Percentiles rank a stretch among this genome's conserved stretches.
phyloP scores from a whole-genome alignment of 2,797 vertebrate genomes.

The Argya squamiceps region DNA sequence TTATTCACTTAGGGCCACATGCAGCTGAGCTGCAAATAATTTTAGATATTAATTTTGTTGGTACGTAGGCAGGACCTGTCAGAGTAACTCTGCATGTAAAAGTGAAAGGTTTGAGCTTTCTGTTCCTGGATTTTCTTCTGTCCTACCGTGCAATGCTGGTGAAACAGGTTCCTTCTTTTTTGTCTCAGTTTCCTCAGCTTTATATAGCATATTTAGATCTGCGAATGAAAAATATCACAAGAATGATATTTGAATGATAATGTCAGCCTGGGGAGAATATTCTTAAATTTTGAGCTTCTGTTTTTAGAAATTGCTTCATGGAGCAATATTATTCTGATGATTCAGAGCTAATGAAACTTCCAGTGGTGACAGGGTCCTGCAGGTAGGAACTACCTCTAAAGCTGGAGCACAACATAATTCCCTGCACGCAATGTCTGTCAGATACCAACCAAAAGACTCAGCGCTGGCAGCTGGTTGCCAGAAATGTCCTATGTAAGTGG shows the following conservation, averaged over 20 bases:
- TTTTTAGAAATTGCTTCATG: conserved; percentile 36
- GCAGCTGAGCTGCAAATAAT: background rate
- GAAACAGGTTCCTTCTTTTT: background rate
- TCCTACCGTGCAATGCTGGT: background rate
- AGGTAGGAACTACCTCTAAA: background rate
- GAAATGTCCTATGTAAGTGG: background rate
- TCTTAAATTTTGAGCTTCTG: conserved; percentile 2
- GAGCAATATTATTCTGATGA: background rate
- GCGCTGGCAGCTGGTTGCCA: background rate
- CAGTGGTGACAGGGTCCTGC: background rate
- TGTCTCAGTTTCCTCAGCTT: background rate
- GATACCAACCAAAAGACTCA: background rate
- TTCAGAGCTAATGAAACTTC: conserved; percentile 1
- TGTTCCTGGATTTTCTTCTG: background rate
- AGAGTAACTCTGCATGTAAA: background rate
- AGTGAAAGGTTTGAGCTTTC: background rate
- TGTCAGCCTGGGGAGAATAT: background rate
- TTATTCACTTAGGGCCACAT: background rate
- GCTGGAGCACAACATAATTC: background rate
- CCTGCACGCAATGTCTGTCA: background rate
- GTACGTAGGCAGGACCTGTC: background rate
- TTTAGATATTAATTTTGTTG: background rate
- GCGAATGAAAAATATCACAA: background rate
- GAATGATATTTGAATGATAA: background rate
- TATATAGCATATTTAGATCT: background rate